Conservation (phyloP, 35 echinoderm and acorn worm genomes). For the Nesometra sesokonis region DNA sequence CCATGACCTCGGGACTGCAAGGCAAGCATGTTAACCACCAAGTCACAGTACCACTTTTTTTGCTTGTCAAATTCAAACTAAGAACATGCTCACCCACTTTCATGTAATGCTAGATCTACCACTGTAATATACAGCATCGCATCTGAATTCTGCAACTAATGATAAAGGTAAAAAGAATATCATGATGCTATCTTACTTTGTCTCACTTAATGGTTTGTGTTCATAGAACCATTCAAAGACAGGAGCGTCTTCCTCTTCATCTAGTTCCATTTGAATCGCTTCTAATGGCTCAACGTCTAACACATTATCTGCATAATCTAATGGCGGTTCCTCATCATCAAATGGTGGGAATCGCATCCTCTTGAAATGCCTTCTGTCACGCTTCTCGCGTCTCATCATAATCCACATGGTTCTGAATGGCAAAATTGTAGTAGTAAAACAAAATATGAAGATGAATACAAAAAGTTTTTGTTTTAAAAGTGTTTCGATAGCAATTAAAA, state of each 20-base stretch:
- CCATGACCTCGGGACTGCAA: too few species aligned
- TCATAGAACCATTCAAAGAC: constrained; percentile 99
- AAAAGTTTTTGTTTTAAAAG: too few species aligned
- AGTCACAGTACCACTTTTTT: too few species aligned
- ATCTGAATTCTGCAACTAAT: too few species aligned
- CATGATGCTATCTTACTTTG: constrained; percentile 48
- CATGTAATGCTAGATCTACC: too few species aligned
- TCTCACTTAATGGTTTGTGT: constrained; percentile 85
- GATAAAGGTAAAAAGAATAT: too few species aligned
- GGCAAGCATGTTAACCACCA: too few species aligned
- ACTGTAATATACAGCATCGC: too few species aligned
- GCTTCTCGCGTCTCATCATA: constrained; percentile 97
- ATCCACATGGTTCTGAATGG: constrained; percentile 84
- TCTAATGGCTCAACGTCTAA: constrained; percentile 93
- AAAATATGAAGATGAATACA: background rate
- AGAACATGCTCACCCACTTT: too few species aligned
- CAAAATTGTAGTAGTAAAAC: too few species aligned
- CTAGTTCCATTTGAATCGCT: constrained; percentile 89
- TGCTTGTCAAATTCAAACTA: too few species aligned
- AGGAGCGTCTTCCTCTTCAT: constrained; percentile 81
- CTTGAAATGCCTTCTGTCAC: constrained; percentile 96
- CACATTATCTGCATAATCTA: constrained; percentile 90
- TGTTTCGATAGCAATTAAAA: too few species aligned
- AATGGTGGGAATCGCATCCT: constrained; percentile 88
- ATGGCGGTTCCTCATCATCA: constrained; percentile 88